Evolutionary conservation across 2,888 invertebrate genomes (phyloP).

Genomic region (Schizotus pectinicornis): DNA sequence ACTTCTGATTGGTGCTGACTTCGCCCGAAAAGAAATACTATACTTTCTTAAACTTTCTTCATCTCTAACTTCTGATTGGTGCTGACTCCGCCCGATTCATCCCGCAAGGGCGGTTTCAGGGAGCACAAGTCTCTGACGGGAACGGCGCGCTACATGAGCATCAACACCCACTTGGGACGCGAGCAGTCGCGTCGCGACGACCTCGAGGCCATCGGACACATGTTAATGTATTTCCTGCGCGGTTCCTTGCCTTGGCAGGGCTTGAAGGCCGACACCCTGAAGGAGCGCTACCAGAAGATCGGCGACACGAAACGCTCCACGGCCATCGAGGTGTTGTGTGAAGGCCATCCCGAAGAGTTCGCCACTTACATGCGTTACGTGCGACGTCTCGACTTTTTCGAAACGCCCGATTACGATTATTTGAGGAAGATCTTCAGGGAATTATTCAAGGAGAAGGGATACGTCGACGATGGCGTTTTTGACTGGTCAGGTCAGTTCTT

Average conservation of each 20-base stretch:
- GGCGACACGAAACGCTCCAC: slow-evolving; percentile 99
- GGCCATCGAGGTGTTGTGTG: slow-evolving; percentile 92
- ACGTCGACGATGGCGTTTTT: slow-evolving; percentile 89
- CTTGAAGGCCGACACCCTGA: slow-evolving; percentile 98
- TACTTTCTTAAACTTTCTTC: too few species aligned
- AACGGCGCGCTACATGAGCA: slow-evolving; percentile 99
- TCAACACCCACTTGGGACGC: slow-evolving; percentile 99
- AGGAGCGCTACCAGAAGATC: slow-evolving; percentile 99
- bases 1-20: too few species aligned
- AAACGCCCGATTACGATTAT: slow-evolving; percentile 99
- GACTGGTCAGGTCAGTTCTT: slow-evolving; percentile 86
- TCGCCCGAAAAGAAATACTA: too few species aligned
- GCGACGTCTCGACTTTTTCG: slow-evolving; percentile 95
- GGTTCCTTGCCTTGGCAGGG: slow-evolving; percentile 99
- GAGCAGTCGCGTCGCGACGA: slow-evolving; percentile 99
- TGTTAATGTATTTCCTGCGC: slow-evolving; percentile 99
- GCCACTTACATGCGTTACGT: slow-evolving; percentile 97
- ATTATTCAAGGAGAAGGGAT: slow-evolving; percentile 84
- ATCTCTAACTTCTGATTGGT: too few species aligned
- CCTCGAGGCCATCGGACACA: slow-evolving; percentile 98
- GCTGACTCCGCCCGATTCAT: too few species aligned
- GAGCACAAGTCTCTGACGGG: slow-evolving; percentile 99
- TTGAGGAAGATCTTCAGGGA: slow-evolving; percentile 93
- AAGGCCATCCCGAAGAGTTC: slow-evolving; percentile 93
- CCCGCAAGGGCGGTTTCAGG: slow-evolving; percentile 60